Percentiles rank a stretch among this genome's conserved stretches.
phyloP scores from a whole-genome alignment of 2,113 vertebrate genomes.

The Anas platyrhynchos region DNA sequence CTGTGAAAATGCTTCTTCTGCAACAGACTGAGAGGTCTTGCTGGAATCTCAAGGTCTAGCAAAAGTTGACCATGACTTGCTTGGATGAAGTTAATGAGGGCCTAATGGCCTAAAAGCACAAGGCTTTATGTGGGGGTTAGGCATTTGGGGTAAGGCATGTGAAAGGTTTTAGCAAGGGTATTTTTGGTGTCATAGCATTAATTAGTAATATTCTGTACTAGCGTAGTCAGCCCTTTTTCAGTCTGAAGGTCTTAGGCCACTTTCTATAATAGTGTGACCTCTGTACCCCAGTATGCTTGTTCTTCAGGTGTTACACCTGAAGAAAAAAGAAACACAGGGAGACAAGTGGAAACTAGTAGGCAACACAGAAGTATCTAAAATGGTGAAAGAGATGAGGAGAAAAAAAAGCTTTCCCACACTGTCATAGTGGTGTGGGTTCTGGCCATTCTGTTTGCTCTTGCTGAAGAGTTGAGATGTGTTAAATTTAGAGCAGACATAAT shows the following conservation, averaged over 20 bases:
- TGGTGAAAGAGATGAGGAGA: background rate
- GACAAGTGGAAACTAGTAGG: background rate
- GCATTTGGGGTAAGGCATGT: background rate
- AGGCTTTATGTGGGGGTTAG: background rate
- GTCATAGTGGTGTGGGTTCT: accelerated
- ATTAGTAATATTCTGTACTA: background rate
- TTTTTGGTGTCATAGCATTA: background rate
- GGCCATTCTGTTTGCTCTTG: background rate
- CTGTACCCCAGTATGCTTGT: background rate
- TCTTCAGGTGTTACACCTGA: background rate
- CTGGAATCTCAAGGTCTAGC: background rate
- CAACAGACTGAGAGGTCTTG: background rate
- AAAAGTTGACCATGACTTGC: background rate
- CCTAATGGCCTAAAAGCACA: background rate
- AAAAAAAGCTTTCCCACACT: accelerated
- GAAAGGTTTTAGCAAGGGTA: background rate
- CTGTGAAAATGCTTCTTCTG: background rate
- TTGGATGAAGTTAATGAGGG: background rate
- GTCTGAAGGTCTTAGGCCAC: background rate
- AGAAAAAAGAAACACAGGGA: background rate
- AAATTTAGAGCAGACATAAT: background rate
- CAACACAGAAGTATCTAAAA: background rate
- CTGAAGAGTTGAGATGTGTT: background rate
- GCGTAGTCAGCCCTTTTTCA: background rate
- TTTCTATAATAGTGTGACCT: background rate